A percentile compares a stretch with the other conserved stretches of the same genome.
Evolutionary conservation across 2,888 invertebrate species (phyloP).

Genomic region (Malthinus flaveolus): DNA sequence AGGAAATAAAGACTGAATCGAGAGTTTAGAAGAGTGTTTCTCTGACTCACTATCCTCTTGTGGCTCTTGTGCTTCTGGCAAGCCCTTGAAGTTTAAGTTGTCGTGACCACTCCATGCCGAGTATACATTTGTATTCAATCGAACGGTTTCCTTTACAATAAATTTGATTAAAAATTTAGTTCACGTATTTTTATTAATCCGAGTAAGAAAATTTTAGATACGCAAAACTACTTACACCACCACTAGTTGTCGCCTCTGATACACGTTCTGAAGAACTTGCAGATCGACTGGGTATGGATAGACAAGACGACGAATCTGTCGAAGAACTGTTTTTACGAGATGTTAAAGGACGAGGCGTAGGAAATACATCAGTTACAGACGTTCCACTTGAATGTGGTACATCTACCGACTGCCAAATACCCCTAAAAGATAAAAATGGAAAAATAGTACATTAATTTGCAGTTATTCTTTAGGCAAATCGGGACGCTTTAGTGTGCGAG

Average conservation of each 20-base stretch:
- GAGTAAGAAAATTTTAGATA: neutral
- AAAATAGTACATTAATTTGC: neutral
- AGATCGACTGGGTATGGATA: constrained; percentile 62
- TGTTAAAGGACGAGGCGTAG: constrained; percentile 53
- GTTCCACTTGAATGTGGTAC: constrained; percentile 50
- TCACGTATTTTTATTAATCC: neutral
- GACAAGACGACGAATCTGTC: constrained; percentile 62
- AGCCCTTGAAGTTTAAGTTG: constrained; percentile 53
- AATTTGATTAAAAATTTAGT: neutral
- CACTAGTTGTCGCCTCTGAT: constrained; percentile 54
- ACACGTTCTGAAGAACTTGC: constrained; percentile 57
- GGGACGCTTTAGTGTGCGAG: no score
- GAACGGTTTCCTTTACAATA: constrained; percentile 50
- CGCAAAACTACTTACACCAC: constrained; percentile 42
- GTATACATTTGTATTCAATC: constrained; percentile 53
- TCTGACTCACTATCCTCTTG: constrained; percentile 55
- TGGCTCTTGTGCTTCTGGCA: constrained; percentile 56
- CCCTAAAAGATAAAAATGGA: constrained; percentile 39
- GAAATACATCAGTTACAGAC: constrained; percentile 53
- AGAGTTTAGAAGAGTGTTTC: constrained; percentile 51
- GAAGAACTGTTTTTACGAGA: constrained; percentile 65
- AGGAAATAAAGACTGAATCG: constrained; percentile 46
- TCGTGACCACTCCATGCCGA: constrained; percentile 58
- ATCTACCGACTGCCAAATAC: constrained; percentile 54
- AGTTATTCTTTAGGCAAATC: neutral